Conservation (phyloP, 2,797 vertebrate genomes). For the Mallotus villosus region DNA sequence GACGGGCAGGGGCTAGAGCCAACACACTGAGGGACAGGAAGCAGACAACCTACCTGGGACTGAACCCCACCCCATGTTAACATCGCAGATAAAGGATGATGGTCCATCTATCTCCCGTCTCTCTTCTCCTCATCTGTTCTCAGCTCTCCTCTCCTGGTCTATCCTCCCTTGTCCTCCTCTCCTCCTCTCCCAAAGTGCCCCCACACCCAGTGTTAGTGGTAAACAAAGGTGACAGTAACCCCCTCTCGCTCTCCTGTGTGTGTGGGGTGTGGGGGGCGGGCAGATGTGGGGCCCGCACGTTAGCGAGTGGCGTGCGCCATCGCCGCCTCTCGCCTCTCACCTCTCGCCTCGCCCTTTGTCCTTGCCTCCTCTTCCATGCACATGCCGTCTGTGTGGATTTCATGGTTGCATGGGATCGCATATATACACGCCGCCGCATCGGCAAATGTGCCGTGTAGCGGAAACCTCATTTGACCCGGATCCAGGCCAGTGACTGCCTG, state of each 20-base stretch:
- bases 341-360: slow-evolving; percentile 31
- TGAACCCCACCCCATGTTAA: background rate
- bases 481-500: slow-evolving; percentile 6
- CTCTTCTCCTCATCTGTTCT: slow-evolving; percentile 4
- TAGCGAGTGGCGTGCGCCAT: slow-evolving; percentile 14
- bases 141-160: background rate
- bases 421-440: slow-evolving; percentile 5
- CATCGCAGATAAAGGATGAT: slow-evolving; percentile 57
- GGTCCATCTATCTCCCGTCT: slow-evolving; percentile 52
- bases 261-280: slow-evolving; percentile 8
- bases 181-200: slow-evolving; percentile 18
- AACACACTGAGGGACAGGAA: slow-evolving; percentile 43
- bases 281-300: slow-evolving; percentile 44
- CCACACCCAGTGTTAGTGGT: slow-evolving; percentile 37
- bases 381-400: slow-evolving; percentile 20
- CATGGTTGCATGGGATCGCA: slow-evolving; percentile 20
- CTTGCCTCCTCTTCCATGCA: slow-evolving; percentile 33
- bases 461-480: slow-evolving; percentile 40
- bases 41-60: slow-evolving; percentile 12
- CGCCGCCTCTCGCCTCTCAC: slow-evolving; percentile 32
- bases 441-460: slow-evolving; percentile 12
- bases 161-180: slow-evolving; percentile 19
- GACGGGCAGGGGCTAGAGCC: slow-evolving; percentile 9
- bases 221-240: slow-evolving; percentile 33
- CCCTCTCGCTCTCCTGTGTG: too few species aligned